Evolutionary conservation across 2,113 vertebrate species (phyloP).

Genomic region (Athene noctua): DNA sequence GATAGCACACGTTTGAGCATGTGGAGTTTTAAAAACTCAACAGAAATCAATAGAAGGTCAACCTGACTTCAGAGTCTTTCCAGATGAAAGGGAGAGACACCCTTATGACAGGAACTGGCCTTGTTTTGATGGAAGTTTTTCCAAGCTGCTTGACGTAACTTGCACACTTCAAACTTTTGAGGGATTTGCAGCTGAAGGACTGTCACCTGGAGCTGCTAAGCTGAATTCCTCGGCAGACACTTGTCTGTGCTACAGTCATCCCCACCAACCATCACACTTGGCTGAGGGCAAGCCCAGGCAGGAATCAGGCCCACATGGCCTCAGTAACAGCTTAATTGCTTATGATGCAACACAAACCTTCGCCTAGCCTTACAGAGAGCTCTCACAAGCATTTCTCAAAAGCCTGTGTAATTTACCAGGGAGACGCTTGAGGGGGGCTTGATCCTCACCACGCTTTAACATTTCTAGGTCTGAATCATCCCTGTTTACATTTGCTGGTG

Average conservation of each 20-base stretch:
- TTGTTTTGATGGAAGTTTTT: background rate
- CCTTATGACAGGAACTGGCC: background rate
- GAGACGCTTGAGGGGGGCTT: background rate
- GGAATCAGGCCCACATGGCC: background rate
- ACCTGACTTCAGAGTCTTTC: background rate
- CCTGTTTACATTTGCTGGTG: background rate
- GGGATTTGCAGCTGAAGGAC: background rate
- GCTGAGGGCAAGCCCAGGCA: background rate
- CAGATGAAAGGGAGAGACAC: background rate
- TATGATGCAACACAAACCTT: background rate
- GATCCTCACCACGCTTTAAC: background rate
- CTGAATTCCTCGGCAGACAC: background rate
- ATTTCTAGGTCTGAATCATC: background rate
- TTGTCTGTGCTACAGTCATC: background rate
- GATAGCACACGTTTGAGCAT: background rate
- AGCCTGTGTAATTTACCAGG: background rate
- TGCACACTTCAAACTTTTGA: background rate
- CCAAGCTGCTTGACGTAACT: background rate
- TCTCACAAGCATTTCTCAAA: background rate
- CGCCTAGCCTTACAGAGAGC: background rate
- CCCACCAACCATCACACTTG: accelerated
- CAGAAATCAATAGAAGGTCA: background rate
- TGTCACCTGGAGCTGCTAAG: background rate
- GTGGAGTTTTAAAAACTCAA: background rate
- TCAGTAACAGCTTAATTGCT: background rate